Evolutionary conservation across 64 coral and sea anemone species (phyloP).

Genomic region (Actinia equina): DNA sequence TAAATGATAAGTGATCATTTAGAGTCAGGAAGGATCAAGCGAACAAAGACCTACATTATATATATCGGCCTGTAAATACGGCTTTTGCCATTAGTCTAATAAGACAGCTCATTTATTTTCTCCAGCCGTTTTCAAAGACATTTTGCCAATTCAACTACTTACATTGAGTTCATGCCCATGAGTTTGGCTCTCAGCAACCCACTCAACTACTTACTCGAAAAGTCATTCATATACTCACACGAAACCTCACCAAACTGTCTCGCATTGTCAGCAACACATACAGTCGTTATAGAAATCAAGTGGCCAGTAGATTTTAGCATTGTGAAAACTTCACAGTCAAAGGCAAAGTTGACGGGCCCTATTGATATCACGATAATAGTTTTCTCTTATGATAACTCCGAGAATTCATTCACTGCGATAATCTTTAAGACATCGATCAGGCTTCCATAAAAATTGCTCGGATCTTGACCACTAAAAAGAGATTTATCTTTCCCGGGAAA

Average conservation of each 20-base stretch:
- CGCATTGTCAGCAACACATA: neutral
- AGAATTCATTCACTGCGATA: neutral
- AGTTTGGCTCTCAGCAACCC: slow-evolving; percentile 21
- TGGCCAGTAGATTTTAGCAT: neutral
- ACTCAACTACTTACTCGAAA: slow-evolving; percentile 24
- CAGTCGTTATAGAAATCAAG: slow-evolving; percentile 28
- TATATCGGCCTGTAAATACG: slow-evolving; percentile 19
- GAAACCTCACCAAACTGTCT: slow-evolving; percentile 5
- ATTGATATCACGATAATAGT: neutral
- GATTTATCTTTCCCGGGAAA: slow-evolving; percentile 20
- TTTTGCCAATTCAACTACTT: slow-evolving; percentile 20
- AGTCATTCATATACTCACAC: slow-evolving; percentile 12
- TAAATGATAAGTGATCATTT: slow-evolving; percentile 23
- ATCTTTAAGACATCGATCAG: neutral
- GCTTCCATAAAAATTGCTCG: neutral
- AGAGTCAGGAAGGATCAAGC: slow-evolving; percentile 18
- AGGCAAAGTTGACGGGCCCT: neutral
- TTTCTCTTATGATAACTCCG: neutral
- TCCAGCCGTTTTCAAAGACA: slow-evolving; percentile 10
- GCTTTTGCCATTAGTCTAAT: slow-evolving; percentile 27
- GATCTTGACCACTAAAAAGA: slow-evolving; percentile 9
- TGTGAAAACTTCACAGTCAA: neutral
- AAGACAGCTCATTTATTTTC: slow-evolving; percentile 25
- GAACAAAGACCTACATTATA: slow-evolving; percentile 23
- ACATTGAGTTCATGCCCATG: neutral